Evolutionary conservation across 1,140 invertebrate genomes (phyloP).

Genomic region (Brachionus rotundiformis): DNA sequence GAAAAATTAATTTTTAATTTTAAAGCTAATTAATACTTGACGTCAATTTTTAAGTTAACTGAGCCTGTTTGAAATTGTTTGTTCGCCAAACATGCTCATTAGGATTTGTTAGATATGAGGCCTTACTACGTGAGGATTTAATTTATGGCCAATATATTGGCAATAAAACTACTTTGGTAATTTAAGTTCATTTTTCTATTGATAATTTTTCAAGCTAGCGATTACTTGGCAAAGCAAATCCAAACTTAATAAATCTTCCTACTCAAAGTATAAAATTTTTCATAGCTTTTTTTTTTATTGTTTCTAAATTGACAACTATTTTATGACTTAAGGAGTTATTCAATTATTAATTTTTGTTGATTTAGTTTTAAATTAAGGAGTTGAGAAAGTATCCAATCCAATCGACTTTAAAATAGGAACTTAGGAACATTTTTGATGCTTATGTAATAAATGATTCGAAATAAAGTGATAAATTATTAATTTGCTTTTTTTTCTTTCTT

Average conservation of each 20-base stretch:
- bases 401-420: neutral
- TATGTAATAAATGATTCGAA: conserved; percentile 5
- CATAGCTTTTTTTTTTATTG: conserved; percentile 1
- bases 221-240: neutral
- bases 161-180: neutral
- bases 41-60: conserved; percentile 1
- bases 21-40: neutral
- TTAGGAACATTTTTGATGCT: conserved; percentile 3
- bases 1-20: neutral
- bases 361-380: conserved; percentile 8
- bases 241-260: neutral
- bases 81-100: neutral
- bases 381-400: neutral
- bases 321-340: neutral
- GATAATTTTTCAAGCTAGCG: neutral
- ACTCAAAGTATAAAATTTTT: neutral
- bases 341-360: conserved; percentile 14
- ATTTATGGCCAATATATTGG: neutral
- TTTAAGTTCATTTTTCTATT: too few relatives aligned
- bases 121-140: neutral
- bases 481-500: conserved; percentile 5
- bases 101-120: neutral
- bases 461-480: conserved; percentile 11
- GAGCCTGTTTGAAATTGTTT: neutral
- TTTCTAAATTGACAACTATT: conserved; percentile 11